Conservation (phyloP, 2,797 vertebrate genomes). For the Apogon hyalosoma region DNA sequence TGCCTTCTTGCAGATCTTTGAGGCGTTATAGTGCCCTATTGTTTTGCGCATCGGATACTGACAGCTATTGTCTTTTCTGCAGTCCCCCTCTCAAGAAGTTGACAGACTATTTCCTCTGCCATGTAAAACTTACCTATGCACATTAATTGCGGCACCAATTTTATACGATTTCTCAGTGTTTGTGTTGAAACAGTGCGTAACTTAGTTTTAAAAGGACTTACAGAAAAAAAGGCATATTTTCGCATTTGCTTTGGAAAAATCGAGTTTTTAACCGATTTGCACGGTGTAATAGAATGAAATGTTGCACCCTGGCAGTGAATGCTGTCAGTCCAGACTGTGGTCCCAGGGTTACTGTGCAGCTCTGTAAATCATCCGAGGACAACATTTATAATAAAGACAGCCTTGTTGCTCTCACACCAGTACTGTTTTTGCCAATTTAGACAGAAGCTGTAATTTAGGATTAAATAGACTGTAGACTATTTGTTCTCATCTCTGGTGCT, state of each 20-base stretch:
- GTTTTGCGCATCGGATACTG: constrained; percentile 80
- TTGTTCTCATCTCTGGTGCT: background rate
- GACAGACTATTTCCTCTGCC: constrained; percentile 25
- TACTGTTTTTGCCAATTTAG: constrained; percentile 18
- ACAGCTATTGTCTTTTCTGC: constrained; percentile 72
- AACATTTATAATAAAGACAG: constrained; percentile 32
- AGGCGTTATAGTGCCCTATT: constrained; percentile 60
- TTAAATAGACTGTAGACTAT: constrained; percentile 14
- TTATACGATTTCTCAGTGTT: background rate
- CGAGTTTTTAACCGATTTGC: constrained; percentile 22
- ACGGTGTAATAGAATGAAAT: constrained; percentile 25
- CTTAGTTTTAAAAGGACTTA: background rate
- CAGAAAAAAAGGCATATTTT: constrained; percentile 7
- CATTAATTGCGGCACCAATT: background rate
- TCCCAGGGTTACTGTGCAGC: constrained; percentile 53
- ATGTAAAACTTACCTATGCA: constrained; percentile 52
- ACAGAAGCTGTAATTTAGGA: constrained; percentile 9
- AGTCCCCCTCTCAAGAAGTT: constrained; percentile 71
- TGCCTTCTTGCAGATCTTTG: constrained; percentile 47
- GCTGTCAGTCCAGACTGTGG: constrained; percentile 52
- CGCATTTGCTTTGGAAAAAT: background rate
- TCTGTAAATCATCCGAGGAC: constrained; percentile 43
- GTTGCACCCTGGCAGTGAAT: constrained; percentile 34
- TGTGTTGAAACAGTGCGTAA: background rate
- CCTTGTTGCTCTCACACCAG: constrained; percentile 19